Evolutionary conservation across 2,888 invertebrate species (phyloP).

Genomic region (Athalia rosae): DNA sequence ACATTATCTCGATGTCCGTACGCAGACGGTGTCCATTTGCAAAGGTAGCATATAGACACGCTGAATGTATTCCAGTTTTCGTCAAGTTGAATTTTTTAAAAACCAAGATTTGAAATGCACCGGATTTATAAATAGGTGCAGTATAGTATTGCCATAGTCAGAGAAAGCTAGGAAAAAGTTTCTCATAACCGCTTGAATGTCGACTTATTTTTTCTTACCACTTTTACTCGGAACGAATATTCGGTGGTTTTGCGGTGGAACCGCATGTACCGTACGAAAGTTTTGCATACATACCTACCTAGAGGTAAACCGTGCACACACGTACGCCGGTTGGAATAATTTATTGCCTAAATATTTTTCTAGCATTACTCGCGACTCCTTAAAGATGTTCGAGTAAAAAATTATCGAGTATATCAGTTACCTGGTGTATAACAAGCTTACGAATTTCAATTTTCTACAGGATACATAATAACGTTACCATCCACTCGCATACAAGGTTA

Average conservation of each 20-base stretch:
- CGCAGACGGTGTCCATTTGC: background rate
- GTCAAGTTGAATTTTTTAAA: background rate
- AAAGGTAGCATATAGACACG: background rate
- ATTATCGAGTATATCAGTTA: background rate
- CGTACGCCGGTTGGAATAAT: too few species aligned
- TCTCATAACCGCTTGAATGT: slow-evolving; percentile 28
- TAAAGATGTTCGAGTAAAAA: background rate
- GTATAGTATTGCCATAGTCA: background rate
- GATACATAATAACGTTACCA: background rate
- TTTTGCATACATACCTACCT: slow-evolving; percentile 23
- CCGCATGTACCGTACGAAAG: slow-evolving; percentile 5
- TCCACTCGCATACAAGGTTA: background rate
- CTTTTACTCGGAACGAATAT: slow-evolving; percentile 11
- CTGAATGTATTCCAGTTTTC: slow-evolving; percentile 13
- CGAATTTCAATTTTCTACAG: background rate
- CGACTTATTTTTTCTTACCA: background rate
- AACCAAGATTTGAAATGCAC: slow-evolving; percentile 19
- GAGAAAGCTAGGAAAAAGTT: slow-evolving; percentile 41
- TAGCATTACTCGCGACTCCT: slow-evolving; percentile 1
- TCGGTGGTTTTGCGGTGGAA: slow-evolving; percentile 22
- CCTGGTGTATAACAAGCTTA: background rate
- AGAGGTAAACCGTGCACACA: too few species aligned
- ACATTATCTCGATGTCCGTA: too few species aligned
- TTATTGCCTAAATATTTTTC: slow-evolving; percentile 3
- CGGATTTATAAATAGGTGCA: background rate